A percentile compares a stretch with the other conserved stretches of the same genome.
Conservation (phyloP, 2,888 invertebrate genomes). For the Synanthedon formicaeformis region DNA sequence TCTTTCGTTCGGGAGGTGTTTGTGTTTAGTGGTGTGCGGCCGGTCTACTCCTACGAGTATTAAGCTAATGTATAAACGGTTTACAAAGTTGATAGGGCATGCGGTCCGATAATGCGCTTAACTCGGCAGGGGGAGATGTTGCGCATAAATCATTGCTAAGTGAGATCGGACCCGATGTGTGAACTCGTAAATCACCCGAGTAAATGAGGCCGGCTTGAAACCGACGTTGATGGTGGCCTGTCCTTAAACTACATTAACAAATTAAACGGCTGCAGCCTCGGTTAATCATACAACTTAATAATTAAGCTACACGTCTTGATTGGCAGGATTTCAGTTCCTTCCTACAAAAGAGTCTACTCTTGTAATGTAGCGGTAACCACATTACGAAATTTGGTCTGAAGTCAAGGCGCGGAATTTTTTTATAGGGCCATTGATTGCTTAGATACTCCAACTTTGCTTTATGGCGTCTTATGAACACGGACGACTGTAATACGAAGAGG, state of each 20-base stretch:
- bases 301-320: not conserved
- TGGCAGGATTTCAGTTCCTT: too few relatives aligned
- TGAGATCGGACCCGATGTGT: slow-evolving; percentile 65
- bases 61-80: slow-evolving; percentile 34
- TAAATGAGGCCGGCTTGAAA: slow-evolving; percentile 50
- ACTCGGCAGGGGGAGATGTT: slow-evolving; percentile 58
- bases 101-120: slow-evolving; percentile 60
- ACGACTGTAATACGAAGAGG: too few relatives aligned
- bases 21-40: not conserved
- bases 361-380: too few relatives aligned
- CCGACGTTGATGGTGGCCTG: slow-evolving; percentile 46
- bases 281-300: slow-evolving; percentile 18
- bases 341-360: too few relatives aligned
- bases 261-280: slow-evolving; percentile 30
- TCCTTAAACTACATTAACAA: slow-evolving; percentile 41
- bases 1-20: not conserved
- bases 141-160: slow-evolving; percentile 66
- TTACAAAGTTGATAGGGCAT: slow-evolving; percentile 58
- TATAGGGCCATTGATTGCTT: too few relatives aligned
- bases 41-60: slow-evolving; percentile 8
- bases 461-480: too few relatives aligned
- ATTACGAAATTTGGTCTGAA: too few relatives aligned
- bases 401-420: too few relatives aligned
- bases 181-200: slow-evolving; percentile 65
- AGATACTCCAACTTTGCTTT: too few relatives aligned